Base-by-base conservation (phyloP, 2,888 invertebrate genomes). In the Liopterus haemorrhoidalis region DNA sequence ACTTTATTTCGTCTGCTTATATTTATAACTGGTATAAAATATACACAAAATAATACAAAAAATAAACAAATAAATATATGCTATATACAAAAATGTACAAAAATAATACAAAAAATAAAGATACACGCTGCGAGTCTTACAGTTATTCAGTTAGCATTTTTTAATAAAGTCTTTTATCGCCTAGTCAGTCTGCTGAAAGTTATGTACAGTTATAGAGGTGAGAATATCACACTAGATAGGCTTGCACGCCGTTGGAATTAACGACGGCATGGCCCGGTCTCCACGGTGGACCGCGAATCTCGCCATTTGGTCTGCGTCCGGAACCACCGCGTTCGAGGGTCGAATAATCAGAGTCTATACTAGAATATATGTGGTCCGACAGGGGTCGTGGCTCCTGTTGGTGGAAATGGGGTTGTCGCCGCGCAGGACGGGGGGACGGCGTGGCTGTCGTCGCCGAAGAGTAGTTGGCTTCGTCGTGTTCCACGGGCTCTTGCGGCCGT, bases 291-390 rank as follows among this genome's bases (percentile, higher is more conserved):
- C 65, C 63, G 28, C 69, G 56, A 44, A 68, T 55, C 14, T 37
- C 37, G 14, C 38, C 38, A 18, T 25, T 27, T 6, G 33, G 45
- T 9, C 32, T 24, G 9, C 39, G 38, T n/a, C 39, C 33, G 4
- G 24, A 24, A 40, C 71, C 72, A 49, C 82, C 82, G 55, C 87
- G 79, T 68, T 88, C 88, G 58, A 88, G 74, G 46, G 85, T 85
- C 58, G 86, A 86, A 63, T 88, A 88, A 67, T 89, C 89, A 48
- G 88, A 88, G 68, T 90, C 89, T 68, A 90, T 90, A 62, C 87
- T 88, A 43, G 88, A 88, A 66, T 90, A 90, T 62, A 90, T 90
- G 66, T 89, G 89, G 69, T 90, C 89, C 56, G 87, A 86, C 52
- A 86, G 79, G 38, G 89, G 89, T 59, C 87, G 72, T 52, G 82